phyloP scores from a whole-genome alignment of 2,113 vertebrate genomes.

The Cephalopholis sonnerati region DNA sequence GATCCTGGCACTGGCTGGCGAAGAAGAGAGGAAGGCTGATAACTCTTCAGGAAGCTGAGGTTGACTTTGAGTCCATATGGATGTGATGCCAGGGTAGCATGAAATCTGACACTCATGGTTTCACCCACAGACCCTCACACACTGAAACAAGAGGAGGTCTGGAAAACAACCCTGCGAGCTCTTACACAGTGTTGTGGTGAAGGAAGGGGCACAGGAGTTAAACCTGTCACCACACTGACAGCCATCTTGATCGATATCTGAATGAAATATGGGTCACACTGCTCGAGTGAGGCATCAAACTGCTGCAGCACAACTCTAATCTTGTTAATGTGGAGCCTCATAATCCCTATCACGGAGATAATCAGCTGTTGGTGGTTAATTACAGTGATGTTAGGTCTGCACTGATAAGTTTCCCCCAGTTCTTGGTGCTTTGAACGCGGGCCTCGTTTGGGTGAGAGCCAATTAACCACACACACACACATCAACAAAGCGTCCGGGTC shows the following conservation, averaged over 20 bases:
- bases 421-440: slow-evolving; percentile 23
- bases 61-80: slow-evolving; percentile 10
- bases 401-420: neutral
- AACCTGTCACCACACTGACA: slow-evolving; percentile 28
- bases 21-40: neutral
- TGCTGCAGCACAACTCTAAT: slow-evolving; percentile 34
- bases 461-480: slow-evolving; percentile 43
- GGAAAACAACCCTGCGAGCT: no score
- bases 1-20: neutral
- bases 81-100: slow-evolving; percentile 27
- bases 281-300: slow-evolving; percentile 15
- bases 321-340: slow-evolving; percentile 15
- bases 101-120: slow-evolving; percentile 41
- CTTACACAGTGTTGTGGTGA: neutral
- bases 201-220: neutral
- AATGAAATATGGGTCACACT: slow-evolving; percentile 25
- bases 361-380: slow-evolving; percentile 15
- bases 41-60: slow-evolving; percentile 4
- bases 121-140: slow-evolving; percentile 20
- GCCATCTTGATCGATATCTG: slow-evolving; percentile 46
- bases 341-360: slow-evolving; percentile 28
- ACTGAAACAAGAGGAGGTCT: slow-evolving; percentile 14
- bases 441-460: slow-evolving; percentile 30
- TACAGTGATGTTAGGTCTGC: neutral
- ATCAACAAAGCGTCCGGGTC: slow-evolving; percentile 38